Base-by-base conservation (phyloP, 2,113 vertebrate species). In the Entosphenus tridentatus region DNA sequence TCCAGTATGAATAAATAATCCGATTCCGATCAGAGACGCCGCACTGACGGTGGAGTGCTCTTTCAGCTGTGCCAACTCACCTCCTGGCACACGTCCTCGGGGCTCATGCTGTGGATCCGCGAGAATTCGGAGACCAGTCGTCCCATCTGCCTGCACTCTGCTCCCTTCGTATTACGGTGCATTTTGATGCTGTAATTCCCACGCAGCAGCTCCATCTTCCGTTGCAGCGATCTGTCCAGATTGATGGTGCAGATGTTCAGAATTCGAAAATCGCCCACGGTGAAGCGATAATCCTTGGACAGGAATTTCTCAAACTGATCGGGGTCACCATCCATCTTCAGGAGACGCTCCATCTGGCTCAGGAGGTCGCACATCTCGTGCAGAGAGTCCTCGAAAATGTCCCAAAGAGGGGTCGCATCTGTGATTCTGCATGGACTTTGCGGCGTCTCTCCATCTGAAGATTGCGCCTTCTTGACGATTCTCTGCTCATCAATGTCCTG, bases 251-350 rank as follows among this genome's bases (percentile, higher is more conserved):
- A 80, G 0, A n/a, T 67, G 5, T 84, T 75, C 21, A 88, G 74
- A 2, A 8, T 68, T 17, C 74, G 76, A 1, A 85, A 73, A 16
- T 88, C 81, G 0, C 67, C 68, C 1, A 84, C 71, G 0, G 78
- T 80, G 75, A 95, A 90, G 1, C 73, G 76, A 67, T 89, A 96
- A 70, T 90, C 84, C 0, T 68, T 1, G 0, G 11, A 81, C 39
- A 96, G 81, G 68, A 95, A 86, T 2, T 16, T 76, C 68, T 81
- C 81, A 69, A 95, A 95, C 16, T 88, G 79, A 73, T 91, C 88
- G 0, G 88, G 83, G 55, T 95, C 88, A 0, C 76, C 82, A 0
- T 95, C 90, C 74, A 87, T 75, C 72, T 85, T 81, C 1, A 93
- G 75, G 58, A 85, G 78, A 0, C 85, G 83, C 13, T 76, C 74